Evolutionary conservation across 2,888 invertebrate species (phyloP).

Genomic region (Mesorhabditis belari): DNA sequence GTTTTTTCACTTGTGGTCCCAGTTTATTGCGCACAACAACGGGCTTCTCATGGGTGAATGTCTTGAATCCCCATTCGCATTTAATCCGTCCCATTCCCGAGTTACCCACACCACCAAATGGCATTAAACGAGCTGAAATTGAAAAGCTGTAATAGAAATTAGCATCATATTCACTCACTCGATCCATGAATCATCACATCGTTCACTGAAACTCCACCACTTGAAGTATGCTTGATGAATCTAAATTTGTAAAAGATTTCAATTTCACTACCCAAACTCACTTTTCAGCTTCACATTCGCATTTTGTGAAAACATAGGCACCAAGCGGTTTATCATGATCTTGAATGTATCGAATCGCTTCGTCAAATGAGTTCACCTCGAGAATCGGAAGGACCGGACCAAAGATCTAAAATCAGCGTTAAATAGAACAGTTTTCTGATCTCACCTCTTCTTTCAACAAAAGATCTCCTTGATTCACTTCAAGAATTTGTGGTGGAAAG

Average conservation of each 20-base stretch:
- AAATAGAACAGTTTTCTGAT: too few relatives aligned
- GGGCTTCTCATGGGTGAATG: conserved; percentile 7
- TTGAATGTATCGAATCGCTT: conserved; percentile 75
- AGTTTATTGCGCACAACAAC: not conserved
- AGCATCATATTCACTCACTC: conserved; percentile 57
- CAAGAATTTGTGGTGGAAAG: conserved; percentile 5
- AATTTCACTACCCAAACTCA: not conserved
- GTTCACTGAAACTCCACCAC: conserved; percentile 76
- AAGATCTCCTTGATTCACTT: conserved; percentile 2
- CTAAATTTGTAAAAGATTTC: not conserved
- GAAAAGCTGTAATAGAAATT: too few relatives aligned
- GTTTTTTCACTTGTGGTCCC: not conserved
- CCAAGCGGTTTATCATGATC: conserved; percentile 76
- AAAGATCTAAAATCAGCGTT: conserved; percentile 65
- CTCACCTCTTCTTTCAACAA: conserved; percentile 7
- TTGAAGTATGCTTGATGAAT: conserved; percentile 60
- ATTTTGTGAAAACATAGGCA: conserved; percentile 74
- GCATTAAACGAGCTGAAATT: conserved; percentile 1
- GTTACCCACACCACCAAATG: conserved; percentile 8
- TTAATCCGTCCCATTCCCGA: conserved; percentile 5
- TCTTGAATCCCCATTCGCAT: conserved; percentile 1
- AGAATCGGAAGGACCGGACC: conserved; percentile 87
- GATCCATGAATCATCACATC: conserved; percentile 75
- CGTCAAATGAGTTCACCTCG: conserved; percentile 71
- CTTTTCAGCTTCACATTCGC: conserved; percentile 58